Conservation (phyloP, 2,797 vertebrate species). For the Cheirogaleus major region DNA sequence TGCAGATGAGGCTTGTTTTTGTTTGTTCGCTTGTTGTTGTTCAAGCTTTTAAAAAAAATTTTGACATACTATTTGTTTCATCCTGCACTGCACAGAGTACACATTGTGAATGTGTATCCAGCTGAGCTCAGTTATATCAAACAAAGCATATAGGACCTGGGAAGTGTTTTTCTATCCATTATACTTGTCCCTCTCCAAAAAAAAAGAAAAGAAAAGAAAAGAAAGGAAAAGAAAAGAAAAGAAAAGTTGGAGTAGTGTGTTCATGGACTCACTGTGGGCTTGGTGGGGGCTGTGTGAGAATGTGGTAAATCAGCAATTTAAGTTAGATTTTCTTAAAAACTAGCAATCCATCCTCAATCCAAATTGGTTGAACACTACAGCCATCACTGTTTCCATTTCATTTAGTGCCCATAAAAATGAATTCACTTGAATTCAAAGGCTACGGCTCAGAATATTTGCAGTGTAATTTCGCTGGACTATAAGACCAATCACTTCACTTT, state of each 20-base stretch:
- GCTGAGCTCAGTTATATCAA: neutral
- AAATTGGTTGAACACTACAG: constrained; percentile 49
- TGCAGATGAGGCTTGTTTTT: neutral
- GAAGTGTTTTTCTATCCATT: neutral
- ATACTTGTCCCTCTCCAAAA: neutral
- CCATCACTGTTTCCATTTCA: constrained; percentile 63
- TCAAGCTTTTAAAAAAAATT: neutral
- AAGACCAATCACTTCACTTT: neutral
- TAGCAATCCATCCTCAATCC: constrained; percentile 30
- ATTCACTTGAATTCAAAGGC: constrained; percentile 50
- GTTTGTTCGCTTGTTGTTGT: neutral
- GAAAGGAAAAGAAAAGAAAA: neutral
- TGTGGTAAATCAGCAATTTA: neutral
- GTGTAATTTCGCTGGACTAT: neutral
- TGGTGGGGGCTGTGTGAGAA: neutral
- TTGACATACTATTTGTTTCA: neutral
- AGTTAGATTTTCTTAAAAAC: neutral
- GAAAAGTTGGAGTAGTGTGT: neutral
- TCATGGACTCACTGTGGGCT: no score
- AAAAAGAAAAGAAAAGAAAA: neutral
- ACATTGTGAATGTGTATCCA: neutral
- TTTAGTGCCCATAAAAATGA: constrained; percentile 57
- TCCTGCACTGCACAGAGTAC: neutral
- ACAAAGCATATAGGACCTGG: neutral
- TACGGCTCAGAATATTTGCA: constrained; percentile 19